A percentile compares a stretch with the other conserved stretches of the same genome.
Conservation (phyloP, 2,888 invertebrate species). For the Epinotia bilunana region DNA sequence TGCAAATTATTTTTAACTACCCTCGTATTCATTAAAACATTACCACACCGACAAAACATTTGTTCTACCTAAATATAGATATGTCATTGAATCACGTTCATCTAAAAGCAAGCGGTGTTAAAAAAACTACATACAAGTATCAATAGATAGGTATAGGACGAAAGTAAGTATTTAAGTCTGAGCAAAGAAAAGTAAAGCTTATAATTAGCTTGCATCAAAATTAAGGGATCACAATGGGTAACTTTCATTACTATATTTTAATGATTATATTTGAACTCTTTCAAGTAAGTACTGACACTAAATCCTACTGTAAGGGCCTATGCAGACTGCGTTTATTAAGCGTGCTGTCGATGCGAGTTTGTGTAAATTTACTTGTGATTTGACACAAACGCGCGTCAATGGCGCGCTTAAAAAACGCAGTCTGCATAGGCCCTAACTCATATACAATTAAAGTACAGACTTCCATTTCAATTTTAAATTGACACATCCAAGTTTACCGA, state of each 20-base stretch:
- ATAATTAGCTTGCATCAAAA: conserved; percentile 16
- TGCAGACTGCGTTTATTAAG: too few species aligned
- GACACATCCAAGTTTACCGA: conserved; percentile 44
- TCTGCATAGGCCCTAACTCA: background rate
- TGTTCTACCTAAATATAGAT: conserved; percentile 81
- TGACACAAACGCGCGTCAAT: too few species aligned
- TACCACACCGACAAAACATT: conserved; percentile 74
- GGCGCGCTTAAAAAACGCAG: too few species aligned
- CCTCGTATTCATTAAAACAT: conserved; percentile 57
- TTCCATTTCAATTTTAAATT: conserved; percentile 36
- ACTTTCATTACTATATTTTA: conserved; percentile 38
- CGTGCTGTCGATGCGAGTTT: too few species aligned
- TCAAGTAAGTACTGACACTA: conserved; percentile 26
- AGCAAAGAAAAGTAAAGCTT: conserved; percentile 12
- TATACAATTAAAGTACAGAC: conserved; percentile 26
- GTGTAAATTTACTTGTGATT: too few species aligned
- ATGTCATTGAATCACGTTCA: conserved; percentile 82
- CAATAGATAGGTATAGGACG: conserved; percentile 47
- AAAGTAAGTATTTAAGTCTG: conserved; percentile 39
- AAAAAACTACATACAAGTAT: conserved; percentile 49
- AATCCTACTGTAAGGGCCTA: conserved; percentile 16
- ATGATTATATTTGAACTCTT: conserved; percentile 31
- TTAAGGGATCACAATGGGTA: conserved; percentile 42
- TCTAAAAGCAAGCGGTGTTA: conserved; percentile 76
- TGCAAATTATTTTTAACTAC: conserved; percentile 53